Conservation (phyloP, 2,888 invertebrate genomes). For the Tribolium freemani region DNA sequence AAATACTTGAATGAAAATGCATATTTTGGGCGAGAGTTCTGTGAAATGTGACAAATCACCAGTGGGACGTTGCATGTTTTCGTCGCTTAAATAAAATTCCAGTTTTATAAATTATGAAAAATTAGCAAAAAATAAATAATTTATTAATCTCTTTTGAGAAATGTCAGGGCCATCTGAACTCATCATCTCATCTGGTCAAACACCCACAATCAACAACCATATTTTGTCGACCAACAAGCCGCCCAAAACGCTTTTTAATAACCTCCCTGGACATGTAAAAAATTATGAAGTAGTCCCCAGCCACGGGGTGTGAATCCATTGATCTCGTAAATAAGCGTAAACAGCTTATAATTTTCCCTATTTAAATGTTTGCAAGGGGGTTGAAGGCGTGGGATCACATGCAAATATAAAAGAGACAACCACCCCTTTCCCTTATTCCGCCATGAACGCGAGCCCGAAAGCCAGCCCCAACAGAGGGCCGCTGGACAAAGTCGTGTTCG, state of each 20-base stretch:
- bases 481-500: slow-evolving; percentile 1
- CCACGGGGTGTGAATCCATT: slow-evolving; percentile 17
- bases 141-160: background rate
- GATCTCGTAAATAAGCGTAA: slow-evolving; percentile 15
- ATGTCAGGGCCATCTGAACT: background rate
- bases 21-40: too few species aligned
- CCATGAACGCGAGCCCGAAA: background rate
- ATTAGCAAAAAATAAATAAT: background rate
- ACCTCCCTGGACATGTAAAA: slow-evolving; percentile 2
- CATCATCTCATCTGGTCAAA: background rate
- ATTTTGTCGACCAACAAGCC: too few species aligned
- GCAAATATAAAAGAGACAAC: slow-evolving; percentile 6
- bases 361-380: slow-evolving; percentile 18
- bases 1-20: too few species aligned
- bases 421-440: background rate
- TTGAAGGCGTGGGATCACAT: slow-evolving; percentile 4
- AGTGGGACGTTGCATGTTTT: background rate
- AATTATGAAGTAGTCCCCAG: slow-evolving; percentile 22
- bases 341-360: slow-evolving; percentile 24
- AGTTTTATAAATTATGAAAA: background rate
- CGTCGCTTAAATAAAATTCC: too few species aligned
- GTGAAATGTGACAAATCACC: background rate
- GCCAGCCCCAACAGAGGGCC: slow-evolving; percentile 2
- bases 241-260: background rate
- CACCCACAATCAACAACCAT: background rate